Percentiles rank a stretch among this genome's conserved stretches.
These are phyloP conservation scores for Microcebus lehilahytsara DNA, from an alignment of 2,113 vertebrate species.

Conservation along the genomic window DNA sequence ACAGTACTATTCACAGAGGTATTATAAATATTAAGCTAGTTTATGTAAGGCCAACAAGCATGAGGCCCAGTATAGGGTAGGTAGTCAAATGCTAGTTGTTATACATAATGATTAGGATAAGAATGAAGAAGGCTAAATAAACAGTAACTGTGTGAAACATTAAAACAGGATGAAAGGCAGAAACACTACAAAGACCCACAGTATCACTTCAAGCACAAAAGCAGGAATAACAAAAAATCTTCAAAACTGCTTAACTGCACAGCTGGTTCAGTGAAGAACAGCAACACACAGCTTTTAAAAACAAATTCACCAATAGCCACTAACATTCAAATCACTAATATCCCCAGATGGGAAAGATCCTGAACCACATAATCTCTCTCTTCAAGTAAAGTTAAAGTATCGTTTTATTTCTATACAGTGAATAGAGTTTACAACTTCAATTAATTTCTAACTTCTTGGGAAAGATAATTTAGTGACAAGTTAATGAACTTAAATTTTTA, in stretches of 20 bases:
- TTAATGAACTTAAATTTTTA: constrained; percentile 33
- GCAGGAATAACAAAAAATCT: not conserved
- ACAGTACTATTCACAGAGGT: not conserved
- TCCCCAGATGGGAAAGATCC: not conserved
- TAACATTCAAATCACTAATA: not conserved
- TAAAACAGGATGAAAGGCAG: not conserved
- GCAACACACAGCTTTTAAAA: not conserved
- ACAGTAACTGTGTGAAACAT: not conserved
- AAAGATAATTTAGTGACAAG: not conserved
- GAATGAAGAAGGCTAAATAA: not conserved
- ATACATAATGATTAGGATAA: not conserved
- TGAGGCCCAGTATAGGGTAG: not conserved
- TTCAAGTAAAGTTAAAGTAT: not conserved
- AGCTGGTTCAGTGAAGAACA: not conserved
- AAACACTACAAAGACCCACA: not conserved
- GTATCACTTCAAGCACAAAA: not conserved
- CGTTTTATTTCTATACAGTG: not conserved
- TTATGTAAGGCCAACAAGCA: not conserved
- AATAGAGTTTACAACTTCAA: not conserved
- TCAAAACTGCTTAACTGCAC: not conserved
- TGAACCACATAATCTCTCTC: not conserved
- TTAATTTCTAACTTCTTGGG: not conserved
- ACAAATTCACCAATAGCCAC: not conserved
- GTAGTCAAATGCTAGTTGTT: not conserved
- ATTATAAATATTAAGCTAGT: not conserved